A percentile compares a stretch with the other conserved stretches of the same genome.
Evolutionary conservation across 37 sponge, comb jelly and placozoan genomes (phyloP).

Genomic region (Theonella swinhoei): DNA sequence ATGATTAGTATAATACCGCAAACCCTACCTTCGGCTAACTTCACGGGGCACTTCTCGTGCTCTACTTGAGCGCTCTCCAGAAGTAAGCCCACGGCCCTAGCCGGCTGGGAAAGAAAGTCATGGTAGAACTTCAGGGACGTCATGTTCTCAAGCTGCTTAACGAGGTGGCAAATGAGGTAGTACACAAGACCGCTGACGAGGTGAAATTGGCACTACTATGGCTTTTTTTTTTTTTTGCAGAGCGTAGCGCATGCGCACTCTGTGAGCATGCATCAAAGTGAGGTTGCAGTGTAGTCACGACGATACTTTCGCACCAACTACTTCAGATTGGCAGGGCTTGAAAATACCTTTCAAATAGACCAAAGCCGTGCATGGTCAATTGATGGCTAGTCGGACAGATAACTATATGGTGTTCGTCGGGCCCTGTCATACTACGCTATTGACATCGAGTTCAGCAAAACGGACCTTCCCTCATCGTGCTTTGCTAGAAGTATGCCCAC

Average conservation of each 20-base stretch:
- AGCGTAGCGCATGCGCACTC: neutral
- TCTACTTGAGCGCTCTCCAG: slow-evolving; percentile 61
- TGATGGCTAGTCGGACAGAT: slow-evolving; percentile 20
- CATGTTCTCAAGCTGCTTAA: neutral
- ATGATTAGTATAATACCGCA: too few species aligned
- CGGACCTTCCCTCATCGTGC: slow-evolving; percentile 52
- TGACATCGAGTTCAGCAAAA: too few species aligned
- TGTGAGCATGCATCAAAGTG: slow-evolving; percentile 74
- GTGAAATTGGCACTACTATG: too few species aligned
- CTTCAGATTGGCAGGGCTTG: neutral
- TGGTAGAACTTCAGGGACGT: slow-evolving; percentile 41
- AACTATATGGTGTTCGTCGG: slow-evolving; percentile 11
- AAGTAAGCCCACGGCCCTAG: slow-evolving; percentile 71
- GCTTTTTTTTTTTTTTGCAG: neutral
- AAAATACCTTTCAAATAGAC: slow-evolving; percentile 61
- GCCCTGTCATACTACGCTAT: slow-evolving; percentile 25
- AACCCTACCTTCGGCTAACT: slow-evolving; percentile 57
- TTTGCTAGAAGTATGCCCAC: slow-evolving; percentile 66
- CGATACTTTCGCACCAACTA: neutral
- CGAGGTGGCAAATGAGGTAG: neutral
- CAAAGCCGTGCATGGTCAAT: slow-evolving; percentile 58
- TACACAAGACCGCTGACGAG: neutral
- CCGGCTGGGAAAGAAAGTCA: slow-evolving; percentile 67
- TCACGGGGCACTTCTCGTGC: slow-evolving; percentile 30
- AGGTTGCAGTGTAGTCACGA: slow-evolving; percentile 55